A percentile compares a stretch with the other conserved stretches of the same genome.
Evolutionary conservation across 2,113 vertebrate species (phyloP).

Genomic region (Microtus pennsylvanicus): DNA sequence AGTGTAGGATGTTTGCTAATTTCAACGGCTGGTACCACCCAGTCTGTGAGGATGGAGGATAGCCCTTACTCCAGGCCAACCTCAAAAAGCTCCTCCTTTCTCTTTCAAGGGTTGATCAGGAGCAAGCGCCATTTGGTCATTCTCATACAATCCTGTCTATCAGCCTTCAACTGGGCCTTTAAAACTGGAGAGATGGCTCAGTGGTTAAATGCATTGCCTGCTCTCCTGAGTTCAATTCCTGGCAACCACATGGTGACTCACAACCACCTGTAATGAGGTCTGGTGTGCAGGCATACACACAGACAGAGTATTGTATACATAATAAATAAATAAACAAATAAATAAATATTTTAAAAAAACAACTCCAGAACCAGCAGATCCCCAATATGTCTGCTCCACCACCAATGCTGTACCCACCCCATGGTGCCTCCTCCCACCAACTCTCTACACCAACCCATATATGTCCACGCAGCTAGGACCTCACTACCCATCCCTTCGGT

Average conservation of each 20-base stretch:
- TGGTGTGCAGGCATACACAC: too few relatives aligned
- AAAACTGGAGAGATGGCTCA: background rate
- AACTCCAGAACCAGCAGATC: background rate
- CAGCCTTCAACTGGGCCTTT: background rate
- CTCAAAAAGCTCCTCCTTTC: background rate
- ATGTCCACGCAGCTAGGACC: background rate
- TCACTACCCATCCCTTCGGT: background rate
- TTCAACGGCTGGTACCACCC: background rate
- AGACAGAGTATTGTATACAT: too few relatives aligned
- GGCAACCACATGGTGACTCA: too few relatives aligned
- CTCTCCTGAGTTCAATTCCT: too few relatives aligned
- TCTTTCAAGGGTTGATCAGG: background rate
- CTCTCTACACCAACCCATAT: accelerated
- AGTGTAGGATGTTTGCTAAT: too few relatives aligned
- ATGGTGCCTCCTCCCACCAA: accelerated
- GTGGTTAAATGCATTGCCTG: too few relatives aligned
- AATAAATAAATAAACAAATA: too few relatives aligned
- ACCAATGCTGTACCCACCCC: too few relatives aligned
- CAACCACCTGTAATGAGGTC: too few relatives aligned
- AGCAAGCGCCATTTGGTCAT: too few relatives aligned
- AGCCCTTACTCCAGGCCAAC: background rate
- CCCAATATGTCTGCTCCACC: accelerated
- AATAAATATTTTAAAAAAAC: too few relatives aligned
- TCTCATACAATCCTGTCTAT: too few relatives aligned
- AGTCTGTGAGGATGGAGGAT: background rate